Conservation (phyloP, 2,888 invertebrate genomes). For the Cataglyphis rosenhaueri region DNA sequence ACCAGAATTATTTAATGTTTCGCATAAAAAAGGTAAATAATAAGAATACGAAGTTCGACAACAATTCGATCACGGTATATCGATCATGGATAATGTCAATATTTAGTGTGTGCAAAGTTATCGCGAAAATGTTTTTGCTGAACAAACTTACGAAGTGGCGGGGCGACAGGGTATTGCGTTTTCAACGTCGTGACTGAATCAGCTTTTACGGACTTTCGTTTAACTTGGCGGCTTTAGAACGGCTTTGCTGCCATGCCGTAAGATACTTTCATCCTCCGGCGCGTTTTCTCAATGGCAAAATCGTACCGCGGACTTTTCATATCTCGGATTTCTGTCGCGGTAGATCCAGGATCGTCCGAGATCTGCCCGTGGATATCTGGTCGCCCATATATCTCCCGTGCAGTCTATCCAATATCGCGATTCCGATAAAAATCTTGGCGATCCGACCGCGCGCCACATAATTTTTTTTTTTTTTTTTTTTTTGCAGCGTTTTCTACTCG, state of each 20-base stretch:
- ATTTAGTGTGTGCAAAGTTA: constrained; percentile 30
- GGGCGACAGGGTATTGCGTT: constrained; percentile 34
- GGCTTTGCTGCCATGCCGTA: constrained; percentile 38
- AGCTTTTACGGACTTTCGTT: constrained; percentile 55
- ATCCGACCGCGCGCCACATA: not conserved
- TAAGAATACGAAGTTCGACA: constrained; percentile 13
- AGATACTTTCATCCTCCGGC: constrained; percentile 43
- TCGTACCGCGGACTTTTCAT: constrained; percentile 50
- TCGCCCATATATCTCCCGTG: constrained; percentile 10
- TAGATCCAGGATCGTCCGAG: constrained; percentile 25
- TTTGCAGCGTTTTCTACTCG: not conserved
- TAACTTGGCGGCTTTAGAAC: constrained; percentile 50
- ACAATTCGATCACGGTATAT: constrained; percentile 9
- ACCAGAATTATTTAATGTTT: constrained; percentile 10
- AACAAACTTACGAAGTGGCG: constrained; percentile 11
- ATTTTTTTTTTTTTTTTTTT: constrained; percentile 13
- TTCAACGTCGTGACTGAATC: constrained; percentile 58
- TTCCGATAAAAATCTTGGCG: constrained; percentile 44
- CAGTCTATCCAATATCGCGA: constrained; percentile 43
- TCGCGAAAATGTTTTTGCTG: constrained; percentile 38
- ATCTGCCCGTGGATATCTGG: constrained; percentile 39
- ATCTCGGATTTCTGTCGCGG: constrained; percentile 45
- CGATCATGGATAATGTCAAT: constrained; percentile 45
- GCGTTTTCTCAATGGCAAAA: constrained; percentile 47
- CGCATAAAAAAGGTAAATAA: not conserved